A percentile compares a stretch with the other conserved stretches of the same genome.
phyloP scores from a whole-genome alignment of 2,113 vertebrate species.

The Todiramphus saurophagus region DNA sequence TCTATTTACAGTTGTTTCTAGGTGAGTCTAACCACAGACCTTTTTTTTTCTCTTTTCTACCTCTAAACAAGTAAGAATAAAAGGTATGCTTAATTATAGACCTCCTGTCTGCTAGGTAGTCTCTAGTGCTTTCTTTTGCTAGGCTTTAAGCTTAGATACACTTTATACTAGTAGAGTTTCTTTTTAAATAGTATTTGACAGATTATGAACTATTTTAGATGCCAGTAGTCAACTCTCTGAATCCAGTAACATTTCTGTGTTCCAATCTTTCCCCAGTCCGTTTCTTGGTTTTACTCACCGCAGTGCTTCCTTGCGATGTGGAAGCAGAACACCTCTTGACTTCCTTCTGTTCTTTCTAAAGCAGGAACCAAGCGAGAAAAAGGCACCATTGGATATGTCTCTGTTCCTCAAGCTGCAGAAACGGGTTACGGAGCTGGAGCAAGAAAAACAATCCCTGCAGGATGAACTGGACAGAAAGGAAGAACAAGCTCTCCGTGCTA shows the following conservation, averaged over 20 bases:
- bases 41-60: conserved; percentile 35
- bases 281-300: conserved; percentile 26
- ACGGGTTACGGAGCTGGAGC: conserved; percentile 92
- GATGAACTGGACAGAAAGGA: conserved; percentile 94
- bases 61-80: conserved; percentile 50
- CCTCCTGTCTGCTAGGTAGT: conserved; percentile 22
- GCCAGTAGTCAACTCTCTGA: background rate
- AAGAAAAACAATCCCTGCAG: conserved; percentile 93
- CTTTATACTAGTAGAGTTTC: conserved; percentile 13
- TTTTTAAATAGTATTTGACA: background rate
- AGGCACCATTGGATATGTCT: conserved; percentile 89
- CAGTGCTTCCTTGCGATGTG: background rate
- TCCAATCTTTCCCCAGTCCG: background rate
- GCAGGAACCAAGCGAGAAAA: conserved; percentile 88
- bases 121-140: conserved; percentile 30
- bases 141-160: conserved; percentile 22
- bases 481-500: conserved; percentile 89
- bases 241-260: background rate
- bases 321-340: background rate
- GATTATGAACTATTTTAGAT: conserved; percentile 6
- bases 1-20: background rate
- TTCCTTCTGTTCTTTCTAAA: background rate
- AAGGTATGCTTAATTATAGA: conserved; percentile 44
- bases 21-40: conserved; percentile 48
- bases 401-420: conserved; percentile 98